A percentile compares a stretch with the other conserved stretches of the same genome.
These are phyloP conservation scores for Pachydiplax longipennis DNA, from an alignment of 2,888 invertebrate genomes.

Conservation along the genomic window DNA sequence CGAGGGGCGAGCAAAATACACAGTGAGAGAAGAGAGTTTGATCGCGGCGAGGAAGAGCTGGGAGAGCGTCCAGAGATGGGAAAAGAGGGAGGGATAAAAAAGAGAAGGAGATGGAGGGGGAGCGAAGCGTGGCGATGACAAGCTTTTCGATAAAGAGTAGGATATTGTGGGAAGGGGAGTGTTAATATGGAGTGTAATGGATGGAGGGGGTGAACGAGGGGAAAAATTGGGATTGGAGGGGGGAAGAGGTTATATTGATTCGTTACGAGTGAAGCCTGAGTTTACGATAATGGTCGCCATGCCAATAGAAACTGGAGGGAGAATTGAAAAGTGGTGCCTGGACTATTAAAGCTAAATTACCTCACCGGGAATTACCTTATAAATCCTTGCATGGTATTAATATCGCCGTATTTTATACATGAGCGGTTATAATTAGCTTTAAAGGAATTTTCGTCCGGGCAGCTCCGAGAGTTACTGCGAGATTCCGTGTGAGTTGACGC, in stretches of 20 bases:
- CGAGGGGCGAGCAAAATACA: too few relatives aligned
- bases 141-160: neutral
- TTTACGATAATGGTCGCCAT: conserved; percentile 30
- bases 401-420: neutral
- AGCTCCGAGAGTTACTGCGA: too few relatives aligned
- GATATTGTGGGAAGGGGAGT: neutral
- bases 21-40: neutral
- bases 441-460: neutral
- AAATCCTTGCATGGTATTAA: neutral
- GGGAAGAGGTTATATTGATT: conserved; percentile 17
- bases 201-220: neutral
- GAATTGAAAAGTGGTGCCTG: neutral
- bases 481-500: too few relatives aligned
- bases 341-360: neutral
- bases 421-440: neutral
- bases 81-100: neutral
- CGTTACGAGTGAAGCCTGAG: conserved; percentile 30
- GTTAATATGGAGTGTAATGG: neutral
- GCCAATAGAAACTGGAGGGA: conserved; percentile 9
- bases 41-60: neutral
- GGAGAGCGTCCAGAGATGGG: neutral
- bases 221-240: neutral
- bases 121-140: neutral
- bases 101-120: neutral
- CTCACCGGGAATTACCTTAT: neutral